Evolutionary conservation across 2,888 invertebrate genomes (phyloP).

Genomic region (Meandrusa payeni): DNA sequence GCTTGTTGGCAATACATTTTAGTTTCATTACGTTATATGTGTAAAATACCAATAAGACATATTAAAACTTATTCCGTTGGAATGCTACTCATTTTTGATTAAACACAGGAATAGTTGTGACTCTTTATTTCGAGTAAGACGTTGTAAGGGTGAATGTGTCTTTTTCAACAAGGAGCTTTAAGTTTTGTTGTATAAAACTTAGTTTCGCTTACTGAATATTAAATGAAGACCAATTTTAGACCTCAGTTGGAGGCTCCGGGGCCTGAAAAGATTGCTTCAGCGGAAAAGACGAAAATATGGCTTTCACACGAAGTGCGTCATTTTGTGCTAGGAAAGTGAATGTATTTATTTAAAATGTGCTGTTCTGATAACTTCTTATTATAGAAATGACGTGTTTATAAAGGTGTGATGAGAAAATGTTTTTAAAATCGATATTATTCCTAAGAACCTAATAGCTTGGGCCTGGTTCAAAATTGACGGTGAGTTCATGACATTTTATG

Average conservation of each 20-base stretch:
- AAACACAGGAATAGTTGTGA: neutral
- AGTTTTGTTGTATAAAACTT: slow-evolving; percentile 10
- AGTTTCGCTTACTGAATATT: slow-evolving; percentile 27
- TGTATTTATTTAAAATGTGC: slow-evolving; percentile 2
- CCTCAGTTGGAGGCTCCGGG: slow-evolving; percentile 24
- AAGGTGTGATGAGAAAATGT: neutral
- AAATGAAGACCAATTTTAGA: slow-evolving; percentile 25
- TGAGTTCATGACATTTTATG: slow-evolving; percentile 2
- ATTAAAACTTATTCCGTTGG: neutral
- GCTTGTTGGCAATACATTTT: slow-evolving; percentile 46
- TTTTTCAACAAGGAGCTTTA: slow-evolving; percentile 14
- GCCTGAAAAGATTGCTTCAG: slow-evolving; percentile 32
- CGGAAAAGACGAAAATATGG: slow-evolving; percentile 29
- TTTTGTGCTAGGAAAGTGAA: neutral
- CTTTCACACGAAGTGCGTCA: slow-evolving; percentile 4
- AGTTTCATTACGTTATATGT: slow-evolving; percentile 1
- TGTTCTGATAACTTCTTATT: neutral
- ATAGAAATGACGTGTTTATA: neutral
- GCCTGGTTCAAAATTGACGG: slow-evolving; percentile 1
- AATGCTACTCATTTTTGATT: neutral
- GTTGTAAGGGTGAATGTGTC: neutral
- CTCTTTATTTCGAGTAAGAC: neutral
- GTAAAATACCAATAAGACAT: neutral
- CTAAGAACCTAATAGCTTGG: slow-evolving; percentile 1
- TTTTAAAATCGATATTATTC: slow-evolving; percentile 1